Base-by-base conservation (phyloP, 2,113 vertebrate genomes). In the Brachypteracias leptosomus region DNA sequence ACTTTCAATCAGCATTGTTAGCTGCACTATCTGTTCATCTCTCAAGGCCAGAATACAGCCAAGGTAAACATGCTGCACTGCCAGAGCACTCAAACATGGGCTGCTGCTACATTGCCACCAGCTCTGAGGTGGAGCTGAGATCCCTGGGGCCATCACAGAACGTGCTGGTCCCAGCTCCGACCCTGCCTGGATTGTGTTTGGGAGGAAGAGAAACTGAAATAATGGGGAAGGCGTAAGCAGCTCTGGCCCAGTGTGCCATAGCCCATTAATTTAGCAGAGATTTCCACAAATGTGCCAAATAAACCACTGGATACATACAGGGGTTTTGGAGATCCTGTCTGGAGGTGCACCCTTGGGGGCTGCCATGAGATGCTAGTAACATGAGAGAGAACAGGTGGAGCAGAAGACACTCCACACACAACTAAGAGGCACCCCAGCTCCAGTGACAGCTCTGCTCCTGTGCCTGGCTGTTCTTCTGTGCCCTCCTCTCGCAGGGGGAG, bases 1-100 rank as follows among this genome's bases (percentile, higher is more conserved):
- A 38, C 76, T 42, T 89, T 74, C 12, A 4, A 47, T 89, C 65
- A 55, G 68, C 71, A 95, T 95, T 91, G 89, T 96, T 94, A 95
- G 85, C 76, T 1, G 19, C 67, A 49, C 38, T 95, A 88, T 94
- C 89, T 82, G 77, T 38, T 88, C 77, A 93, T 94, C 92, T 89
- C 52, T 74, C 2, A 5, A 74, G 82, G 77, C 70, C 13, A 5
- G 25, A 35, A 90, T 85, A 73, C 31, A 3, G 90, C 92, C 95
- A 97, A 90, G 61, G 65, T 61, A 80, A 97, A 96, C 94, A 96
- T 49, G 29, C 65, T 44, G 47, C 2, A 3, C 51, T 83, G 88
- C 63, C 5, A 36, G 35, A 79, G 74, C 28, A 61, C 63, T 55
- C 73, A n/a, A 28, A 67, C 31, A 21, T 1, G 16, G 26, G 31